These are phyloP conservation scores for Parapristionchus giblindavisi DNA, from an alignment of 2,888 invertebrate genomes.

Conservation along the genomic window DNA sequence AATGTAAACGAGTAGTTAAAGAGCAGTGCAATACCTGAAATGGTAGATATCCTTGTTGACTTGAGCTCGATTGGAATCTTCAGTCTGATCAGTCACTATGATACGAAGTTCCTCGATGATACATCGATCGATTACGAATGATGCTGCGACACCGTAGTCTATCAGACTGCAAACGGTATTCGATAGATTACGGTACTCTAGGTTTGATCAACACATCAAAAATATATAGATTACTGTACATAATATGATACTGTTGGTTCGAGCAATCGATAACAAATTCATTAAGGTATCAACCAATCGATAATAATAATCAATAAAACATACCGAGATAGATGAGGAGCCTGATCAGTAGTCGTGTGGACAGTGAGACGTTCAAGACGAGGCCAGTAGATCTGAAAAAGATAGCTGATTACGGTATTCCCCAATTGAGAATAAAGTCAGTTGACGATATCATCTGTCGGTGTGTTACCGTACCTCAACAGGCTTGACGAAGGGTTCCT, in stretches of 20 bases:
- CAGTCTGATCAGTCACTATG: constrained; percentile 41
- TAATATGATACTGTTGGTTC: background rate
- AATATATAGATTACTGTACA: too few species aligned
- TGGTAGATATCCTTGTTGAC: constrained; percentile 48
- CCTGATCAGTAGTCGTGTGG: constrained; percentile 59
- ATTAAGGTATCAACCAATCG: background rate
- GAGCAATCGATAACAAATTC: background rate
- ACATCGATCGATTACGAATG: constrained; percentile 59
- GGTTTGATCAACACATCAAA: too few species aligned
- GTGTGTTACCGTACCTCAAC: constrained; percentile 17
- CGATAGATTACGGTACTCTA: too few species aligned
- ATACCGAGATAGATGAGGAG: constrained; percentile 60
- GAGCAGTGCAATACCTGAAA: constrained; percentile 46
- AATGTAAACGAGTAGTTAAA: too few species aligned
- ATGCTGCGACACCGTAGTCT: constrained; percentile 67
- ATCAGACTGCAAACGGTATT: constrained; percentile 61
- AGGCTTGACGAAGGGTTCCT: constrained; percentile 9
- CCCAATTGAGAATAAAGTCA: background rate
- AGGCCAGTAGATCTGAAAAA: constrained; percentile 61
- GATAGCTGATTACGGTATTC: background rate
- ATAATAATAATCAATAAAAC: background rate
- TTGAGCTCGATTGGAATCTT: constrained; percentile 40
- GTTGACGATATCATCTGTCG: background rate
- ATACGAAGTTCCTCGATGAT: constrained; percentile 56
- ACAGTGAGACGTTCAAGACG: constrained; percentile 56